Base-by-base conservation (phyloP, 2,797 vertebrate species). In the Molothrus aeneus region DNA sequence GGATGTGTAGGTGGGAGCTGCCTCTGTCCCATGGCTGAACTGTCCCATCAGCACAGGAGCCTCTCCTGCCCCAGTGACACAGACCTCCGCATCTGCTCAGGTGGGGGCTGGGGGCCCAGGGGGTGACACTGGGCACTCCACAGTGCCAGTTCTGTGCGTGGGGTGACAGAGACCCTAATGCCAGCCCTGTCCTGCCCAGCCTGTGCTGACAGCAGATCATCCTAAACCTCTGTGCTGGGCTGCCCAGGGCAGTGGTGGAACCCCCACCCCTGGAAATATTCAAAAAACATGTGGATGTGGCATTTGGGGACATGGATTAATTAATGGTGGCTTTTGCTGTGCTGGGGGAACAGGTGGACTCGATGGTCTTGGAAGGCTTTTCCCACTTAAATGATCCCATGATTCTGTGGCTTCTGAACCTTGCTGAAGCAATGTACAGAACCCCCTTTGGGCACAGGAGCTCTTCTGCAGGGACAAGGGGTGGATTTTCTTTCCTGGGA, bases 11-110 rank as follows among this genome's bases (percentile, higher is more conserved):
- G 1, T 10, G 28, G 73, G 29, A 64, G 40, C 50, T 50, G 69
- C 26, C 26, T 3, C 3, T 2, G 6, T 18, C 13, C 10, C 2
- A 4, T 5, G 50, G 66, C 25, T 0, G 20, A 40, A 34, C 48
- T 14, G 24, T 42, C 4, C 45, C 50, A 2, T 8, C 5, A 2
- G 18, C 4, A 3, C 40, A 16, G 51, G 80, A 43, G 14, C 65
- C 24, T 48, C 57, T 48, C 38, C 77, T 9, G 40, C 32, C 7
- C 54, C 56, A 1, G 1, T 2, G 65, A 13, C 10, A 5, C 2
- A 24, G 40, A 47, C 8, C 36, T 19, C 61, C 20, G 34, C 36
- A 11, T 8, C 79, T 38, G 53, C 25, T 21, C 1, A 14, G 15
- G 26, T 7, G 6, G 73, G 65, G 31, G 42, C 17, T 64, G 60